Evolutionary conservation across 2,113 vertebrate genomes (phyloP), one percentile per base, ranked within the genome.

Genomic region (Zonotrichia leucophrys): DNA sequence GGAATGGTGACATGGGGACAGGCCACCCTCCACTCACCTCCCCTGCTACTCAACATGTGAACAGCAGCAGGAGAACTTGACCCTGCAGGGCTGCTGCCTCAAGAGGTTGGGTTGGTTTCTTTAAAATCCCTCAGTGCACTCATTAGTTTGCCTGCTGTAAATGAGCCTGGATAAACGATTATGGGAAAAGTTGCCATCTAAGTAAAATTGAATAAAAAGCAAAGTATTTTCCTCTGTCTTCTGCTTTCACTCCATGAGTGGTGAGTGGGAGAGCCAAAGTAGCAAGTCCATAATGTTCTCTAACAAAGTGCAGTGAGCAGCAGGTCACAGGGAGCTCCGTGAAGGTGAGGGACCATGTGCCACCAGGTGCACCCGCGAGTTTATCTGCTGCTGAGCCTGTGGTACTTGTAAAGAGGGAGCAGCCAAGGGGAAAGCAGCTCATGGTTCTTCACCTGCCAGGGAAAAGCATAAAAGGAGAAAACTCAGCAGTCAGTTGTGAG

Each of bases 191-290:
- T 19, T 41, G 44, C 23, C 12, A 5, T 14, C 17, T 33, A 58
- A 60, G 39, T 30, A 49, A 64, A 52, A 33, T 1, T 11, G 8
- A 35, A 10, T 21, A 41, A 72, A 41, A 8, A 55, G 28, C 21
- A 14, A 13, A 4, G 16, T n/a, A 5, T 37, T 56, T 58, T 74
- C 15, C 22, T 55, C 25, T 15, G 25, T 37, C 8, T 80, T 53
- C 47, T 35, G 0, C 63, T 80, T 49, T 19, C 52, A 44, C 16
- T 33, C 11, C 0, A 1, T 12, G 62, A 9, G 0, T 42, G 62
- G 24, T 23, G 12, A 64, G 14, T 8, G 33, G 9, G 72, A 37
- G 42, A 78, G 22, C 17, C 30, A 17, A 6, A 52, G 28, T 0
- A 9, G 9, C 18, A 25, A 19, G 13, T 50, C 15, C 41, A 18